Conservation (phyloP, 1,140 invertebrate genomes). For the Microvelia longipes region DNA sequence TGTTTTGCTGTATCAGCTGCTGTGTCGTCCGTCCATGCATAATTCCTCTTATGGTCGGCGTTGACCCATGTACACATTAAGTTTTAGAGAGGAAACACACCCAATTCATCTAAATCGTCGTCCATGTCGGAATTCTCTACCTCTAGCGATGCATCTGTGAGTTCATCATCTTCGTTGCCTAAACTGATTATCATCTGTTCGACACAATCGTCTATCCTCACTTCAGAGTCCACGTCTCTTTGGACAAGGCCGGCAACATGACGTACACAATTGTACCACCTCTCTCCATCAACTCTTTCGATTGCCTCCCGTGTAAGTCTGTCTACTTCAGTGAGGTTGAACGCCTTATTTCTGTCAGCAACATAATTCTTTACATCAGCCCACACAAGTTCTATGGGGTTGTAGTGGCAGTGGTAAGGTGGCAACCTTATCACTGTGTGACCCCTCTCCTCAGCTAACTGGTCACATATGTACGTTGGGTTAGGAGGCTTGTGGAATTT, state of each 20-base stretch:
- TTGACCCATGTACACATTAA: no score
- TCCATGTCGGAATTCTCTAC: neutral
- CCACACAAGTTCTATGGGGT: slow-evolving; percentile 29
- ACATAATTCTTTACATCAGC: slow-evolving; percentile 26
- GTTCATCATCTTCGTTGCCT: neutral
- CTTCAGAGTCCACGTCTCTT: neutral
- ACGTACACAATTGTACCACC: neutral
- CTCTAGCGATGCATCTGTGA: neutral
- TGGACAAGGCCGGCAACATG: neutral
- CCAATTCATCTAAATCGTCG: neutral
- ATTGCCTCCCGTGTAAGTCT: neutral
- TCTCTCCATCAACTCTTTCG: neutral
- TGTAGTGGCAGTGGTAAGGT: slow-evolving; percentile 29
- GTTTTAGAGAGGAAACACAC: neutral
- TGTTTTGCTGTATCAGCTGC: no score
- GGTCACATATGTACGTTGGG: neutral
- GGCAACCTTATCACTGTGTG: slow-evolving; percentile 25
- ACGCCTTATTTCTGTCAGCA: slow-evolving; percentile 7
- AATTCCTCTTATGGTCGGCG: no score
- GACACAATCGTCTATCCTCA: neutral
- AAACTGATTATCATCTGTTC: neutral
- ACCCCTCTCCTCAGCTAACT: slow-evolving; percentile 8
- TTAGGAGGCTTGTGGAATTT: neutral
- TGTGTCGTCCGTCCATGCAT: no score
- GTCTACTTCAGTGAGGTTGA: neutral